Percentiles rank a stretch among this genome's conserved stretches.
These are phyloP conservation scores for Scaptomyza parva DNA, from an alignment of 2,888 invertebrate genomes.

Conservation along the genomic window DNA sequence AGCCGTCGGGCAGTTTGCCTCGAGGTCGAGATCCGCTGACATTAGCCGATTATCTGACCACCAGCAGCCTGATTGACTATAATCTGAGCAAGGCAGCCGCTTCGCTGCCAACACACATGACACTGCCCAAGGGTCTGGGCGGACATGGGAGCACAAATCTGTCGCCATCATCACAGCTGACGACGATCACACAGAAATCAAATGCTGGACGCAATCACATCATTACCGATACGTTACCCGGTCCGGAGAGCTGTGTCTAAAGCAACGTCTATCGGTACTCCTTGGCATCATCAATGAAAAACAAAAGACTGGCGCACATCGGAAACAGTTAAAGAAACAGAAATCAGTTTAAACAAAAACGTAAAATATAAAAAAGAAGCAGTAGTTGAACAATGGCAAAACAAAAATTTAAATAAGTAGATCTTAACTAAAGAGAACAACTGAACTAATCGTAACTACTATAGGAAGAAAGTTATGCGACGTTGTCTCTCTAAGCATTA, in stretches of 20 bases:
- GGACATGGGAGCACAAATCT: constrained; percentile 64
- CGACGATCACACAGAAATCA: constrained; percentile 83
- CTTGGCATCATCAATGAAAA: constrained; percentile 50
- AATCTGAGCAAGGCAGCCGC: constrained; percentile 82
- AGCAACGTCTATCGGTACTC: constrained; percentile 68
- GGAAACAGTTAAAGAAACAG: constrained; percentile 47
- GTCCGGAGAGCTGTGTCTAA: constrained; percentile 95
- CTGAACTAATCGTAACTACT: constrained; percentile 47
- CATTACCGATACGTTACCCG: constrained; percentile 93
- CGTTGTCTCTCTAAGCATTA: constrained; percentile 38
- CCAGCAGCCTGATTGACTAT: constrained; percentile 84
- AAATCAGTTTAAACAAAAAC: constrained; percentile 26
- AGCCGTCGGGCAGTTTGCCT: constrained; percentile 60
- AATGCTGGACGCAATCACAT: constrained; percentile 89
- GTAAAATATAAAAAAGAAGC: constrained; percentile 15
- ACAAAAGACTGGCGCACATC: constrained; percentile 80
- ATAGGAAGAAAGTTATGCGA: constrained; percentile 29
- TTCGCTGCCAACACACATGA: constrained; percentile 72
- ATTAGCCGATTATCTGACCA: constrained; percentile 83
- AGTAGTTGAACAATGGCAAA: constrained; percentile 10
- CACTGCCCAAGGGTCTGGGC: constrained; percentile 78
- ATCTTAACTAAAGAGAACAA: constrained; percentile 13
- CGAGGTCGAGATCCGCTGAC: constrained; percentile 80
- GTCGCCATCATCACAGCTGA: constrained; percentile 73
- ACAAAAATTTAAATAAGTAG: constrained; percentile 22